Percentiles rank a stretch among this genome's conserved stretches.
These are phyloP conservation scores for Melanophora roralis DNA, from an alignment of 2,888 invertebrate species.

Conservation along the genomic window DNA sequence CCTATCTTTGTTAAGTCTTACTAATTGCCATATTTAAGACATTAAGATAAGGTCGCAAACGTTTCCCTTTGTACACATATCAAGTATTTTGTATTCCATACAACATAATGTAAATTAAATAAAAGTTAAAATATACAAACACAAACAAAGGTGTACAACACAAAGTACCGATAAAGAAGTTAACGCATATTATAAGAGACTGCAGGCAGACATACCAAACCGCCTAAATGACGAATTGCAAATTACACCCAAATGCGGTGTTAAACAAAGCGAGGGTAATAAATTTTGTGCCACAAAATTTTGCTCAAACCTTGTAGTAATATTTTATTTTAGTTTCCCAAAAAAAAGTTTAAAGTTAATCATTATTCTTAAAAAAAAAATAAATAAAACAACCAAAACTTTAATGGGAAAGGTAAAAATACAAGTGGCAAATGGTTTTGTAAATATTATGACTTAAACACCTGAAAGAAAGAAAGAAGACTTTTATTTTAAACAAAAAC, in stretches of 20 bases:
- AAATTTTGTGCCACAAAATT: constrained; percentile 37
- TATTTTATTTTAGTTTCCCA: not conserved
- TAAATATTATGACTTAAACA: constrained; percentile 60
- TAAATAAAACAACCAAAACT: not conserved
- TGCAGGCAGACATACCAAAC: constrained; percentile 40
- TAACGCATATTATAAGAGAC: constrained; percentile 50
- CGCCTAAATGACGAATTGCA: constrained; percentile 63
- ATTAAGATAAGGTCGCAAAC: constrained; percentile 51
- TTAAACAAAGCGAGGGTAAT: constrained; percentile 58
- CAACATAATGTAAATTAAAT: not conserved
- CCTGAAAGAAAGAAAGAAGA: constrained; percentile 44
- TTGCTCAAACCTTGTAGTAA: constrained; percentile 8
- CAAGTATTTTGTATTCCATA: constrained; percentile 19
- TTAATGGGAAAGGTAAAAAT: not conserved
- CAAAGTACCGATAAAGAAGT: constrained; percentile 44
- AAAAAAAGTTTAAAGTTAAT: constrained; percentile 25
- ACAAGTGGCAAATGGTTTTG: constrained; percentile 50
- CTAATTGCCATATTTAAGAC: constrained; percentile 56
- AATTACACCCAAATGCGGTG: constrained; percentile 61
- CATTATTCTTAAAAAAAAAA: not conserved
- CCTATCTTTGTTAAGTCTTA: constrained; percentile 25
- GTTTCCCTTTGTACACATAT: constrained; percentile 37
- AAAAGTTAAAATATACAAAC: not conserved
- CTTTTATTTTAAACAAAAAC: not conserved
- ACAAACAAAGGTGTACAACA: not conserved